Evolutionary conservation across 2,888 invertebrate species (phyloP).

Genomic region (Eurois occulta): DNA sequence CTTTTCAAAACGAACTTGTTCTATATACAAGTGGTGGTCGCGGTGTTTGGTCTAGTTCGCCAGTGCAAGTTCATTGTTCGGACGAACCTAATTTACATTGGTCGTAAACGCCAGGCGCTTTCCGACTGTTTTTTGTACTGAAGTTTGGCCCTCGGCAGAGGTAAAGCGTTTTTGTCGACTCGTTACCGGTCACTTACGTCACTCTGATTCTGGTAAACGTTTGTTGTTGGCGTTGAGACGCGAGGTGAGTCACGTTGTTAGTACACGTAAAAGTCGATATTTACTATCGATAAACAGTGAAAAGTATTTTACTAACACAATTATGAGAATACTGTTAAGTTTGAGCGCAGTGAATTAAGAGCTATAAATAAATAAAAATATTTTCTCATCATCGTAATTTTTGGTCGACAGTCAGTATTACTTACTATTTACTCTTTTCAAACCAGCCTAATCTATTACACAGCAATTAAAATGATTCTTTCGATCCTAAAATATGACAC

Average conservation of each 20-base stretch:
- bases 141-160: slow-evolving; percentile 80
- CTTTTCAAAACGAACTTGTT: slow-evolving; percentile 77
- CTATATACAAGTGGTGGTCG: slow-evolving; percentile 82
- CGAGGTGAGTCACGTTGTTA: slow-evolving; percentile 88
- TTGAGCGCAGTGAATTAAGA: not conserved
- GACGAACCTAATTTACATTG: slow-evolving; percentile 68
- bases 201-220: slow-evolving; percentile 79
- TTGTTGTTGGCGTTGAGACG: slow-evolving; percentile 90
- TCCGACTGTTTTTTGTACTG: slow-evolving; percentile 79
- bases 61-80: slow-evolving; percentile 90
- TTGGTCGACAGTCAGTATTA: not conserved
- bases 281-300: slow-evolving; percentile 78
- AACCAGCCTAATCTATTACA: not conserved
- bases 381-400: not conserved
- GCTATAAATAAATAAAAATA: not conserved
- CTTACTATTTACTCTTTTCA: not conserved
- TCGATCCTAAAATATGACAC: not conserved
- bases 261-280: slow-evolving; percentile 81
- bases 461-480: not conserved
- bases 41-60: slow-evolving; percentile 90
- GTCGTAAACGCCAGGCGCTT: slow-evolving; percentile 85
- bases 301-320: slow-evolving; percentile 5
- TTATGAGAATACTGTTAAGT: not conserved
- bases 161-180: slow-evolving; percentile 83
- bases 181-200: slow-evolving; percentile 83